Evolutionary conservation across 2,113 vertebrate genomes (phyloP).

Genomic region (Crotalus horridus): DNA sequence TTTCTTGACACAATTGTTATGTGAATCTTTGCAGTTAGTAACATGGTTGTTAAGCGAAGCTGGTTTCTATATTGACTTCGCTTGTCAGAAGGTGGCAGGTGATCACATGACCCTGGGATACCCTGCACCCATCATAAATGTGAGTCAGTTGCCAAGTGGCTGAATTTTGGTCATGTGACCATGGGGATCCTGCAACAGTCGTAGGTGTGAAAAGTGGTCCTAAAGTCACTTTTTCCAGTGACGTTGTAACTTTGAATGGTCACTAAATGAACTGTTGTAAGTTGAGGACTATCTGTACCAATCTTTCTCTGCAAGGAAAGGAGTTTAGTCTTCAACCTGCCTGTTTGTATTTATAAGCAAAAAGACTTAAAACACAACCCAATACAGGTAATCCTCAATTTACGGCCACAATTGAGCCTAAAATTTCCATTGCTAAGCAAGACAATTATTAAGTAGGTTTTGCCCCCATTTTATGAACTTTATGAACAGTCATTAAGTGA

Average conservation of each 20-base stretch:
- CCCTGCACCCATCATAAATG: not conserved
- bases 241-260: not conserved
- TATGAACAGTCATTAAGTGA: too few relatives aligned
- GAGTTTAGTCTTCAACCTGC: not conserved
- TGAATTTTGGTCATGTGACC: not conserved
- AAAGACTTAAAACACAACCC: not conserved
- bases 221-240: not conserved
- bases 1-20: not conserved
- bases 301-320: not conserved
- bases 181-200: not conserved
- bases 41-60: not conserved
- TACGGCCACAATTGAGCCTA: too few relatives aligned
- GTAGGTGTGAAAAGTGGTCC: not conserved
- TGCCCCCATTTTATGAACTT: too few relatives aligned
- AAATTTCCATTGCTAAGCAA: too few relatives aligned
- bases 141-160: not conserved
- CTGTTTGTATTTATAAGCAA: not conserved
- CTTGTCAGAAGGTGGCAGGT: not conserved
- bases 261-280: not conserved
- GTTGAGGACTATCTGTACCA: not conserved
- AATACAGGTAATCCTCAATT: too few relatives aligned
- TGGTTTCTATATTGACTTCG: not conserved
- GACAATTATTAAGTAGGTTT: too few relatives aligned
- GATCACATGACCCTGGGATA: not conserved
- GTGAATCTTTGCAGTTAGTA: not conserved